These are phyloP conservation scores for Alouatta palliata DNA, from an alignment of 2,113 vertebrate genomes.

Conservation along the genomic window DNA sequence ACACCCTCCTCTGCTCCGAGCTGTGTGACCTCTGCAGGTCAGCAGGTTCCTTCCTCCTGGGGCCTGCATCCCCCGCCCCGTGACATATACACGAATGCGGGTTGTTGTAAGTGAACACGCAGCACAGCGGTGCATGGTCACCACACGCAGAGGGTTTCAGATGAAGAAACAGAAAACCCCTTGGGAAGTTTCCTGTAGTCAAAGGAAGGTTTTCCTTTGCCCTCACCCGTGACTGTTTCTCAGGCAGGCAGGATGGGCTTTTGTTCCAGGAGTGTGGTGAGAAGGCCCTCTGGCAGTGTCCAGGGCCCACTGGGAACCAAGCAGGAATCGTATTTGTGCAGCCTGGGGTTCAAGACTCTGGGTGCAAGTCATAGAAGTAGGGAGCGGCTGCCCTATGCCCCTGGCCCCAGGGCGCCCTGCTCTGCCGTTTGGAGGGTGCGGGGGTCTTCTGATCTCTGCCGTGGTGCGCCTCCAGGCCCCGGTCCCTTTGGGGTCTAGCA, in stretches of 20 bases:
- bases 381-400: accelerated
- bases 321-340: accelerated
- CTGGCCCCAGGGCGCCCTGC: neutral
- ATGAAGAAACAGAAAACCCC: neutral
- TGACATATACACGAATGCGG: accelerated
- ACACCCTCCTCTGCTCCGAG: neutral
- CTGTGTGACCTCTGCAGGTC: neutral
- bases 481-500: neutral
- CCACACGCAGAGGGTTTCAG: neutral
- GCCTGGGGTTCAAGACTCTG: neutral
- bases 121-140: accelerated
- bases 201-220: neutral
- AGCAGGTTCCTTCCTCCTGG: neutral
- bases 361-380: neutral
- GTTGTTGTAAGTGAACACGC: accelerated
- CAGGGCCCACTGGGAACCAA: neutral
- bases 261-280: accelerated
- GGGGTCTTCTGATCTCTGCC: neutral
- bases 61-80: neutral
- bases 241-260: accelerated
- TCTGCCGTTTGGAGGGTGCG: accelerated
- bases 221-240: neutral
- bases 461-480: neutral
- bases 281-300: accelerated
- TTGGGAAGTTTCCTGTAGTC: neutral